Evolutionary conservation across 2,113 vertebrate genomes (phyloP), one percentile per base, ranked within the genome.

Genomic region (Mirza zaza): DNA sequence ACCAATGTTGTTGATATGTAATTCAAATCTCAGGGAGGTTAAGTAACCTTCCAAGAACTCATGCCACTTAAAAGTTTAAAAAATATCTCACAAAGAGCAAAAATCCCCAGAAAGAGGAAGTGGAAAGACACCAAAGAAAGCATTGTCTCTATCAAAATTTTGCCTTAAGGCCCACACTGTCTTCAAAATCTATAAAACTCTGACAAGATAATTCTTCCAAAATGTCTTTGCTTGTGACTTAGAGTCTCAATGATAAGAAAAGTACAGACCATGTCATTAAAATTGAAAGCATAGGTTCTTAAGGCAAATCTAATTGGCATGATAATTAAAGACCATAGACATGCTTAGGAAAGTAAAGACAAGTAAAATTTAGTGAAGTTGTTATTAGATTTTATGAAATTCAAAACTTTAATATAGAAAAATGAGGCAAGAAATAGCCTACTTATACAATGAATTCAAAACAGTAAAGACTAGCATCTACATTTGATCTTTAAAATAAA

Each of bases 181-280:
- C 25, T 80, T 80, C 61, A 86, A 93, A 76, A 84, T 80, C 25
- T 59, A 25, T 61, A 2, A 57, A 75, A 70, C 7, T 65, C 52
- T 25, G 61, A 84, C 79, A 90, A 95, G 55, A 83, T 14, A 77
- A 97, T 86, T 83, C 27, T 96, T 73, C 15, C n/a, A 81, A 93
- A 92, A 87, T 55, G 32, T 34, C 68, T 92, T 83, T 83, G 36
- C 27, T 91, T 94, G 17, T 87, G 25, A 80, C 42, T 88, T 87
- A 39, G 13, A 34, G 61, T 75, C 55, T 89, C 83, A 55, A 25
- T 55, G 52, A 86, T 79, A 86, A 97, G 61, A 87, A 87, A 85
- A 91, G 6, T 70, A 67, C 9, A 84, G 29, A 70, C 15, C 23
- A 89, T 0, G 1, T 75, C 80, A 70, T 68, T 96, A 73, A 94